These are phyloP conservation scores for Cosmia trapezina DNA, from an alignment of 2,888 invertebrate species.

Conservation along the genomic window DNA sequence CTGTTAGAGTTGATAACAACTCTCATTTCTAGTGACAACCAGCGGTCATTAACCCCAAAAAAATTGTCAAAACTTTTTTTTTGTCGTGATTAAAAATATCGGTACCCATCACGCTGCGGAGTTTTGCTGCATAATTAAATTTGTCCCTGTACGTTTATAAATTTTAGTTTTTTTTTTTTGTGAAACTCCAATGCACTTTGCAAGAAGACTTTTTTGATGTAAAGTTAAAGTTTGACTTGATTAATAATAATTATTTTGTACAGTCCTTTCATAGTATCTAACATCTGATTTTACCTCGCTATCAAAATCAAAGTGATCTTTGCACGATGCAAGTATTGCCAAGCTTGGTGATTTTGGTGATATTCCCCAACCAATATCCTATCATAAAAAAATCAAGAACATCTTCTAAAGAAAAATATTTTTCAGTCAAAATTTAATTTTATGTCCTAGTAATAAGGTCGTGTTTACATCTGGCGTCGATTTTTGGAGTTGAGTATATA, in stretches of 20 bases:
- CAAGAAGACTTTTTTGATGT: not conserved
- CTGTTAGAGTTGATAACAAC: too few relatives aligned
- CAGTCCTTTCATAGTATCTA: not conserved
- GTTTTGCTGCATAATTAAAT: too few relatives aligned
- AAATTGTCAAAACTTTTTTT: too few relatives aligned
- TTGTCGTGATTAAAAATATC: too few relatives aligned
- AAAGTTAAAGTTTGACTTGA: conserved; percentile 43
- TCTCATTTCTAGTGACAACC: too few relatives aligned
- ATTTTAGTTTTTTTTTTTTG: conserved; percentile 56
- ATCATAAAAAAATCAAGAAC: not conserved
- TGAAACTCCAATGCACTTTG: conserved; percentile 34
- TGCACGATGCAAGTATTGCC: too few relatives aligned
- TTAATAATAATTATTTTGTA: not conserved
- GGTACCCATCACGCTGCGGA: too few relatives aligned
- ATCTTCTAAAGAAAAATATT: not conserved
- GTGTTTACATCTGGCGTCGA: conserved; percentile 51
- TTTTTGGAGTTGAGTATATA: conserved; percentile 67
- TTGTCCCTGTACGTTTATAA: not conserved
- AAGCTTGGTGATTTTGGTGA: not conserved
- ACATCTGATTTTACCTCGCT: not conserved
- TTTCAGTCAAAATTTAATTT: conserved; percentile 38
- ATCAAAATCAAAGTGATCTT: not conserved
- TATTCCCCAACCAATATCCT: not conserved
- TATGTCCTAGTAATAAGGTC: conserved; percentile 15
- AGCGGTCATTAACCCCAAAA: too few relatives aligned